Evolutionary conservation across 1,140 invertebrate species (phyloP), one percentile per base, ranked within the genome.

Genomic region (Lepidurus packardi): DNA sequence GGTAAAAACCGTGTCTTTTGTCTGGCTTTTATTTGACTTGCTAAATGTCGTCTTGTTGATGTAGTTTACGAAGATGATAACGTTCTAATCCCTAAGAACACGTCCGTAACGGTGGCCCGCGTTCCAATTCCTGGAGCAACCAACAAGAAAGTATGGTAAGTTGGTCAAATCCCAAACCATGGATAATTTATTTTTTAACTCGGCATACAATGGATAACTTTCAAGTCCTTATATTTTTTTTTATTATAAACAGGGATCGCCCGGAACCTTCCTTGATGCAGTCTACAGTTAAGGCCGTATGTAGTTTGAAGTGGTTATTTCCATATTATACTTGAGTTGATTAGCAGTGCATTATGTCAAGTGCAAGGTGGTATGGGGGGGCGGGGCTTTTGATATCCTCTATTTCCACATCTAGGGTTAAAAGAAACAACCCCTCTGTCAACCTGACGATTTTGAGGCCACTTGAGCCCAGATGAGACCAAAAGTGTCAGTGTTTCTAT

Each of bases 41-140:
- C 10, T 77, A 24, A 77, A 44, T 73, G 0, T 44, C 80, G 78
- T 79, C 78, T 85, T 84, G 83, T 82, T 78, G 81, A 90, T 90
- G 74, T 85, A 98, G 95, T 95, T 83, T 98, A 98, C 86, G 90
- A 90, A 42, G 93, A 97, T 87, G 94, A 97, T 82, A 91, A 90
- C 82, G 90, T 91, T 21, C 87, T 98, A 79, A 97, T 99, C 83
- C 94, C 96, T 21, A 97, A 98, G 86, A 99, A 99, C 85, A 96
- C 96, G 77, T 98, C 96, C 53, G 89, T 99, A n/a, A 92, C 98
- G 80, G 94, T 99, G 79, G 92, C 95, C 44, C 88, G 97, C 84
- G 90, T 98, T 79, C 97, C 96, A 24, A 86, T 96, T 44, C 89
- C 91, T 75, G 83, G 83, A 80, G 82, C 82, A 8, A 81, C 74